Evolutionary conservation across 2,888 invertebrate genomes (phyloP).

Genomic region (Taphrorychus bicolor): DNA sequence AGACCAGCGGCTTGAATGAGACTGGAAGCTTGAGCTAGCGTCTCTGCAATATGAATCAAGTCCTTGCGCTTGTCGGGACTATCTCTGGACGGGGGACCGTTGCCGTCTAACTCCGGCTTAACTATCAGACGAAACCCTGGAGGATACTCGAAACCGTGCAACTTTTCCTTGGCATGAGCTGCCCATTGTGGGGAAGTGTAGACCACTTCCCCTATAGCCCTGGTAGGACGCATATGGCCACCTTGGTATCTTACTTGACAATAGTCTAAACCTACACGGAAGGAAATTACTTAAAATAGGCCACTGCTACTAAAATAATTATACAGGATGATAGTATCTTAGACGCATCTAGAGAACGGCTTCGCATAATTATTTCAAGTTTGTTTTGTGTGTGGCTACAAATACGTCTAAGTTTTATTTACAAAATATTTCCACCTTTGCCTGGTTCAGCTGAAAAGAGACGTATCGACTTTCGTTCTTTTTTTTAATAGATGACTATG

Average conservation of each 20-base stretch:
- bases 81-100: background rate
- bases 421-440: too few relatives aligned
- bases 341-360: too few relatives aligned
- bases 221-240: conserved; percentile 58
- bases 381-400: too few relatives aligned
- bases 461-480: too few relatives aligned
- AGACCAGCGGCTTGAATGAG: conserved; percentile 71
- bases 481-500: too few relatives aligned
- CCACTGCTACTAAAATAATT: background rate
- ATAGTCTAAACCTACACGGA: conserved; percentile 63
- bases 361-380: too few relatives aligned
- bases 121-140: conserved; percentile 83
- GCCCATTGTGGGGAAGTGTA: conserved; percentile 76
- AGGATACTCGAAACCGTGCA: conserved; percentile 92
- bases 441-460: too few relatives aligned
- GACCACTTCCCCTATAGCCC: conserved; percentile 71
- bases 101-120: conserved; percentile 64
- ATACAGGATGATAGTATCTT: too few relatives aligned
- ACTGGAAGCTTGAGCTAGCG: conserved; percentile 79
- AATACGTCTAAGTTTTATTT: too few relatives aligned
- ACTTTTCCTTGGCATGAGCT: conserved; percentile 81
- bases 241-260: conserved; percentile 65
- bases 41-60: conserved; percentile 73
- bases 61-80: conserved; percentile 57
- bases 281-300: background rate